Percentiles rank a stretch among this genome's conserved stretches.
These are phyloP conservation scores for Junonia oenone DNA, from an alignment of 2,888 invertebrate genomes.

Conservation along the genomic window DNA sequence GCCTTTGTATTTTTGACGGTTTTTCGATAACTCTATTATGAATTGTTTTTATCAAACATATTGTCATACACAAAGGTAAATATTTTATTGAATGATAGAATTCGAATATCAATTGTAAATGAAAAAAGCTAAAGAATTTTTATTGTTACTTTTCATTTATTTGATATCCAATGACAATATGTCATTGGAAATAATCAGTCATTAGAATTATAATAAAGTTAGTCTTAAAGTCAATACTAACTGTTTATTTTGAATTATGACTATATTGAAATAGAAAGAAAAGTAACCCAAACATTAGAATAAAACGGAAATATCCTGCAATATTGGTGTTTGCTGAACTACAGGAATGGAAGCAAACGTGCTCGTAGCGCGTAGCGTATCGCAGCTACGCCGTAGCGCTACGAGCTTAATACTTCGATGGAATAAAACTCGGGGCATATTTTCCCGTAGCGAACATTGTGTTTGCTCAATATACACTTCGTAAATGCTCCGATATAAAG, in stretches of 20 bases:
- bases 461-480: neutral
- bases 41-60: no score
- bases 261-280: neutral
- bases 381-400: neutral
- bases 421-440: neutral
- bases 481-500: neutral
- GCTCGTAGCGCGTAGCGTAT: conserved; percentile 5
- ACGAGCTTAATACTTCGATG: neutral
- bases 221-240: no score
- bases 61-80: no score
- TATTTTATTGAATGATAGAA: no score
- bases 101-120: no score
- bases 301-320: neutral
- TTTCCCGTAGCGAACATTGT: neutral
- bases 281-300: neutral
- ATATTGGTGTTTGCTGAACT: neutral
- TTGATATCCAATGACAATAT: no score
- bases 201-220: no score
- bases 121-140: no score
- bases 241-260: neutral
- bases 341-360: neutral
- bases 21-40: no score
- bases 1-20: no score
- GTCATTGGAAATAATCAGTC: no score
- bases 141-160: no score